These are phyloP conservation scores for Eutolmus rufibarbis DNA, from an alignment of 2,888 invertebrate species.

Conservation along the genomic window DNA sequence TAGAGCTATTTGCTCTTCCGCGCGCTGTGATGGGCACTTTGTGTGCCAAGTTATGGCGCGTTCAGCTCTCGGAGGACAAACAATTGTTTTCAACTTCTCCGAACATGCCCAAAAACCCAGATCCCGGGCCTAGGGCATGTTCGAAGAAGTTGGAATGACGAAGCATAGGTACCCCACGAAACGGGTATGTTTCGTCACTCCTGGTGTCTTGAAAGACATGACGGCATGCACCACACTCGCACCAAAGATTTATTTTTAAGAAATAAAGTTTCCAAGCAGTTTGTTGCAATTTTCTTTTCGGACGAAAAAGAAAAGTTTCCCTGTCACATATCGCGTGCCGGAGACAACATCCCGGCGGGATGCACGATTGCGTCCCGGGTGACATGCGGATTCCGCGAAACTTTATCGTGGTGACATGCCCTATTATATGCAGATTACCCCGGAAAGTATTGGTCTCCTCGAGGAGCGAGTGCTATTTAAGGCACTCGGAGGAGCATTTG, in stretches of 20 bases:
- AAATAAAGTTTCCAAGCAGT: too few relatives aligned
- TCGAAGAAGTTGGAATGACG: neutral
- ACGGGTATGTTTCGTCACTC: neutral
- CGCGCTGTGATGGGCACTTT: constrained; percentile 23
- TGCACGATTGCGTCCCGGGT: neutral
- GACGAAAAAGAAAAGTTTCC: neutral
- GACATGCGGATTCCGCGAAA: neutral
- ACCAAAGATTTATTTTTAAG: neutral
- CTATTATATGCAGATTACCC: neutral
- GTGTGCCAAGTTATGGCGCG: constrained; percentile 11
- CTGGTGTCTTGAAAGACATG: neutral
- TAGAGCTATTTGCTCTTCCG: neutral
- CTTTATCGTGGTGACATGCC: neutral
- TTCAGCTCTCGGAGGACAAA: neutral
- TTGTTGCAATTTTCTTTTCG: too few relatives aligned
- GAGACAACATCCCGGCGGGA: neutral
- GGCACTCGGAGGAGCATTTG: neutral
- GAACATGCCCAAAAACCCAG: neutral
- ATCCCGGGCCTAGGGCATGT: neutral
- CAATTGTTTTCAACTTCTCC: constrained; percentile 7
- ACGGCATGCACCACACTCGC: neutral
- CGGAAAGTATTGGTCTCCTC: neutral
- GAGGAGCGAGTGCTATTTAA: neutral
- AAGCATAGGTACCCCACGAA: neutral
- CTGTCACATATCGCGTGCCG: neutral